Evolutionary conservation across 1,140 invertebrate species (phyloP).

Genomic region (Aphelenchoides fujianensis): DNA sequence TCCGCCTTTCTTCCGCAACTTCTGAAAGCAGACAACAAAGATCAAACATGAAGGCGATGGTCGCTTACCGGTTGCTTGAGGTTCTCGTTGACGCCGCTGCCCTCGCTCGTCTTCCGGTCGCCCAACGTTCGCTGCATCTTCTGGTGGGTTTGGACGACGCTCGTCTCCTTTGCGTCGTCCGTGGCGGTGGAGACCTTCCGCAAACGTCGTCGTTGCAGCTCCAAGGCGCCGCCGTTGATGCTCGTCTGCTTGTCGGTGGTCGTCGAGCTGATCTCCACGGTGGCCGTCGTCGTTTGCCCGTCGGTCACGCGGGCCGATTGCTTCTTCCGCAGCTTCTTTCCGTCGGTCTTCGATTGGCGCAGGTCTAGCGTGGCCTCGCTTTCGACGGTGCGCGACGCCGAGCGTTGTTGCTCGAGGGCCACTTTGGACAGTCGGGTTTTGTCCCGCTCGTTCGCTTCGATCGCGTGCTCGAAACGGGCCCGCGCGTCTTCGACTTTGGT

Average conservation of each 20-base stretch:
- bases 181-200: not conserved
- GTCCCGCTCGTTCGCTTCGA: not conserved
- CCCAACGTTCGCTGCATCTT: constrained; percentile 9
- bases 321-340: constrained; percentile 21
- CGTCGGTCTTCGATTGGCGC: constrained; percentile 5
- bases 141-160: not conserved
- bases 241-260: not conserved
- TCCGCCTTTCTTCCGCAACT: no score
- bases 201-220: not conserved
- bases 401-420: not conserved
- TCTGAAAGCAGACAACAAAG: no score
- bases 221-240: not conserved
- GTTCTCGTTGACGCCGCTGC: not conserved
- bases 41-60: no score
- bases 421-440: not conserved
- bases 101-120: not conserved
- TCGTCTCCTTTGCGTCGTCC: not conserved
- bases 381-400: not conserved
- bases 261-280: not conserved
- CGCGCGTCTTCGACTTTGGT: not conserved
- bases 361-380: not conserved
- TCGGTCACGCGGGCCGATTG: not conserved
- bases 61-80: not conserved
- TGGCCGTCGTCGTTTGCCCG: not conserved
- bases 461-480: not conserved